Evolutionary conservation across 2,797 vertebrate species (phyloP).

Genomic region (Cirrhinus mrigala): DNA sequence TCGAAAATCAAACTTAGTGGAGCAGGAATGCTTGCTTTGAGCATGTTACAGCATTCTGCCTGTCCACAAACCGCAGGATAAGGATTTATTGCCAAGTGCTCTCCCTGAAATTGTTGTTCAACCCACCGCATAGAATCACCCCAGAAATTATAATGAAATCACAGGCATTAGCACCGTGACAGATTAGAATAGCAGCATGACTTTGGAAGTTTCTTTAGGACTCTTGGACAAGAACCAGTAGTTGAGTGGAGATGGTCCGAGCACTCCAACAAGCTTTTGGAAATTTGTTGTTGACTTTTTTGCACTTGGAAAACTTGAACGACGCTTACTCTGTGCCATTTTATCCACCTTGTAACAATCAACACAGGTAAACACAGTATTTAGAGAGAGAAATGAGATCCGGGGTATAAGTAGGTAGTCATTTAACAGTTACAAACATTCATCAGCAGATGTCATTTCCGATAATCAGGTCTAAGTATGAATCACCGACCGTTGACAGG

Average conservation of each 20-base stretch:
- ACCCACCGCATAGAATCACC: conserved; percentile 38
- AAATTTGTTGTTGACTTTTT: background rate
- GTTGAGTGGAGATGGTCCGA: background rate
- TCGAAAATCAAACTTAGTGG: conserved; percentile 17
- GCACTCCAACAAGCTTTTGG: background rate
- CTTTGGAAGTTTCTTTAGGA: conserved; percentile 1
- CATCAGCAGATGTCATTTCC: conserved; percentile 26
- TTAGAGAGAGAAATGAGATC: conserved; percentile 38
- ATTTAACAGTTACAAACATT: conserved; percentile 36
- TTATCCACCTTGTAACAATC: conserved; percentile 29
- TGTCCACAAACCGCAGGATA: conserved; percentile 26
- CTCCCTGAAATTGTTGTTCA: conserved; percentile 29
- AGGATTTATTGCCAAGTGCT: conserved; percentile 41
- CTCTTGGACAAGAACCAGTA: conserved; percentile 2
- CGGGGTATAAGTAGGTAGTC: conserved; percentile 25
- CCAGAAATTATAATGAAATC: conserved; percentile 39
- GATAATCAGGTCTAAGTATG: conserved; percentile 26
- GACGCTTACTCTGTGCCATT: background rate
- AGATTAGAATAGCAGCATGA: conserved; percentile 17
- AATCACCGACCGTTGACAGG: conserved; percentile 24
- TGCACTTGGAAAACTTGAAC: conserved; percentile 6
- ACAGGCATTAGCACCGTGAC: conserved; percentile 23
- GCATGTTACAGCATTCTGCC: conserved; percentile 34
- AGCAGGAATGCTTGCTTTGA: conserved; percentile 41
- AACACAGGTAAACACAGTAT: conserved; percentile 37